Evolutionary conservation across 1,140 invertebrate genomes (phyloP), one percentile per base, ranked within the genome.

Genomic region (Mylabris phalerata): DNA sequence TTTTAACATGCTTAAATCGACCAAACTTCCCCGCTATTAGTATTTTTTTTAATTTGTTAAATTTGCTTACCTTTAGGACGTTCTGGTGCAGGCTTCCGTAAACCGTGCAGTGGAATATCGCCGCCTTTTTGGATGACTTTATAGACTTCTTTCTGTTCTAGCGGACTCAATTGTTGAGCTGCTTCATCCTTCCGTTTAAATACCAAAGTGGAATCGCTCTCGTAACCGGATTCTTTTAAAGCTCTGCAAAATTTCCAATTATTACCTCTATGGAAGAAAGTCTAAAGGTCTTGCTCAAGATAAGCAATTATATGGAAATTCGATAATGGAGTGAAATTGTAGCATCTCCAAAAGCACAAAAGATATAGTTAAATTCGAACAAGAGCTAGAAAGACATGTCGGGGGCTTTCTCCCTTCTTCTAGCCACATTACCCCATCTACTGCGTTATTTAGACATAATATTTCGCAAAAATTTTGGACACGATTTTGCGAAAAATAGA

Each of bases 61-160:
- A 4, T n/a, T 46, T 51, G 57, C 79, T 77, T 77, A 92, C 89
- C 88, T 85, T 88, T 89, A 7, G 87, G 87, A 72, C 83, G 82
- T 72, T 92, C 88, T 3, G 93, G 94, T 10, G 89, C 90, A 41
- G 86, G 84, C 74, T 95, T 94, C 24, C 92, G 79, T 64, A 94
- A 82, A 45, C 92, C 92, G 64, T 92, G 86, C 13, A 94, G 78
- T 27, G 92, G 92, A 1, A 93, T 89, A 77, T 98, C 93, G 2
- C 93, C 93, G 4, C 94, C 94, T 59, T 87, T 87, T 73, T 93
- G 91, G 50, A 94, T 84, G 19, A 83, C 85, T 71, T 88, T 87
- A 73, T 97, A 97, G 9, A 86, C 85, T 56, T 87, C 82, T 60
- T 85, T 82, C 65, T 92, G 85, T 67, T 94, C 88, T 4, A 84